These are phyloP conservation scores for Neelides sp. DNA, from an alignment of 1,140 invertebrate species.

Conservation along the genomic window DNA sequence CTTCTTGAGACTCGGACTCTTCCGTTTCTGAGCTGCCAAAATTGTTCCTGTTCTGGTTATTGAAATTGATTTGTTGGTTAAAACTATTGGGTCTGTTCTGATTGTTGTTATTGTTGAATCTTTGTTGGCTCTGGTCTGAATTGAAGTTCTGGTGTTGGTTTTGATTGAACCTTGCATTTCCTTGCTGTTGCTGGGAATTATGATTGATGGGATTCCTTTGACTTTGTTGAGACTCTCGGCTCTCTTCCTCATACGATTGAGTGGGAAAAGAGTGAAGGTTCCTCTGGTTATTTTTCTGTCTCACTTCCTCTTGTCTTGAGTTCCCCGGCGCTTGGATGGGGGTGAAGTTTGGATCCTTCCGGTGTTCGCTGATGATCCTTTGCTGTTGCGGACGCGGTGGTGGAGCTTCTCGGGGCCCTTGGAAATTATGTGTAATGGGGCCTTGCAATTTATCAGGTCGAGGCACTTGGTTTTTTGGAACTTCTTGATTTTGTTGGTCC, in stretches of 20 bases:
- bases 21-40: background rate
- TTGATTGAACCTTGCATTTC: background rate
- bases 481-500: too few relatives aligned
- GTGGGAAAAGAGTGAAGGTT: background rate
- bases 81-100: background rate
- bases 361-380: background rate
- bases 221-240: background rate
- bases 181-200: background rate
- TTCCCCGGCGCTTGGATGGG: background rate
- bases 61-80: background rate
- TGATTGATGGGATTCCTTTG: background rate
- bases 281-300: background rate
- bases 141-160: background rate
- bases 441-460: too few relatives aligned
- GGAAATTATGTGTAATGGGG: background rate
- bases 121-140: background rate
- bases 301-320: background rate
- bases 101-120: constrained; percentile 1
- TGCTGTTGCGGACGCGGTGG: background rate
- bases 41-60: background rate
- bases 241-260: background rate
- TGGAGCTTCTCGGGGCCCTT: background rate
- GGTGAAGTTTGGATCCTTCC: background rate
- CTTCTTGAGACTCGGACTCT: background rate
- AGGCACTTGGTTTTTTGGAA: too few relatives aligned